Conservation (phyloP, 2,113 vertebrate genomes). For the Macaca nemestrina region DNA sequence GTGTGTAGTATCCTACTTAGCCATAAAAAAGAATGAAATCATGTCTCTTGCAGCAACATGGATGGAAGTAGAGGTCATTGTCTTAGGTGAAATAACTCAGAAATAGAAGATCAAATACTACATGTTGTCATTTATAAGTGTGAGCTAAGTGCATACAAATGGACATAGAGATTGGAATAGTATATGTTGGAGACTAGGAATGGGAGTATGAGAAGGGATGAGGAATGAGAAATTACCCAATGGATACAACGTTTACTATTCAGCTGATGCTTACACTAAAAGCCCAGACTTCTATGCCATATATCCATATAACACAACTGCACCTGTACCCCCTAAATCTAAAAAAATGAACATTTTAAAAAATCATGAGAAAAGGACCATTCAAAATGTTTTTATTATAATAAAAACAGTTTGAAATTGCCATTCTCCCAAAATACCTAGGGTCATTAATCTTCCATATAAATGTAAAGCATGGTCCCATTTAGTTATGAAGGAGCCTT, state of each 20-base stretch:
- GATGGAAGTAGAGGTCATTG: neutral
- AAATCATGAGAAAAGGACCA: neutral
- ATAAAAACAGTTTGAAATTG: neutral
- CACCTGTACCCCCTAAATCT: neutral
- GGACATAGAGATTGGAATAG: neutral
- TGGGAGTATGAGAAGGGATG: neutral
- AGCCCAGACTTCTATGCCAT: neutral
- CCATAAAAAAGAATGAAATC: neutral
- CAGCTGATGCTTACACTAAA: neutral
- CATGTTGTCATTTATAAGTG: neutral
- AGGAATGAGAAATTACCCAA: neutral
- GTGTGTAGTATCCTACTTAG: no score
- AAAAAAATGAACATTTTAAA: neutral
- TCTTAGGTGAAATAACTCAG: neutral
- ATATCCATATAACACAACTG: neutral
- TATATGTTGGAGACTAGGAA: neutral
- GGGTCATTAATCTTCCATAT: no score
- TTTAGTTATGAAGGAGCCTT: neutral
- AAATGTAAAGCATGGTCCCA: neutral
- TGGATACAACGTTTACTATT: neutral
- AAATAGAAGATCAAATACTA: neutral
- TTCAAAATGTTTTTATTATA: neutral
- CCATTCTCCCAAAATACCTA: neutral
- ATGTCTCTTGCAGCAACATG: neutral
- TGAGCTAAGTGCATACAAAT: neutral